Percentiles rank a stretch among this genome's conserved stretches.
Conservation (phyloP, 2,888 invertebrate species). For the Chloroclysta siterata region DNA sequence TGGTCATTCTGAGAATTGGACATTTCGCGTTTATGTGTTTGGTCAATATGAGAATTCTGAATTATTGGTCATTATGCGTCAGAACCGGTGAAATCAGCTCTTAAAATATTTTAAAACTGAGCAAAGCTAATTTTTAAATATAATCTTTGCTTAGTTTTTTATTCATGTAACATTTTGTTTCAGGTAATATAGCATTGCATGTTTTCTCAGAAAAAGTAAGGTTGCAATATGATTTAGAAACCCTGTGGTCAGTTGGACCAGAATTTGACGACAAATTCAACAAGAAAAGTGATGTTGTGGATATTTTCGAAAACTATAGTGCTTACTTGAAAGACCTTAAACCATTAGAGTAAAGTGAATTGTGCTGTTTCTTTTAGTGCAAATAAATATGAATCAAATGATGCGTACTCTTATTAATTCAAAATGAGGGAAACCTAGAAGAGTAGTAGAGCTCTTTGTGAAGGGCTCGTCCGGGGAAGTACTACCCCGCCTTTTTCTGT, state of each 20-base stretch:
- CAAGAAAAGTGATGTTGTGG: constrained; percentile 85
- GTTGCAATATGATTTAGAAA: constrained; percentile 93
- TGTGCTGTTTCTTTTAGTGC: not conserved
- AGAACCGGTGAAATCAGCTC: no score
- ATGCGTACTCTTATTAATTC: not conserved
- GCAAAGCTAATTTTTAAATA: no score
- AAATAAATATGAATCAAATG: not conserved
- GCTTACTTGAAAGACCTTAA: constrained; percentile 86
- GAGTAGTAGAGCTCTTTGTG: no score
- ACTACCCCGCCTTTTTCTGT: no score
- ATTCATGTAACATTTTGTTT: constrained; percentile 50
- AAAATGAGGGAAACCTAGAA: no score
- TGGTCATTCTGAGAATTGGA: no score
- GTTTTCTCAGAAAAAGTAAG: constrained; percentile 91
- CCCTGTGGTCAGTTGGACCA: constrained; percentile 94
- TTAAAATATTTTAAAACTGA: no score
- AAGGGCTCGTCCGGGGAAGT: no score
- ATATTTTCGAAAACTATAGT: constrained; percentile 88
- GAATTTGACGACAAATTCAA: constrained; percentile 90
- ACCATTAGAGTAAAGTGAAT: constrained; percentile 67
- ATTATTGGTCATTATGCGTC: no score
- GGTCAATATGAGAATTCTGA: no score
- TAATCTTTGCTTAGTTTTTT: not conserved
- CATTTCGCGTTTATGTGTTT: no score
- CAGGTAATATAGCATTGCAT: constrained; percentile 96